Base-by-base conservation (phyloP, 1,140 invertebrate species). In the Drosophila equinoxialis region DNA sequence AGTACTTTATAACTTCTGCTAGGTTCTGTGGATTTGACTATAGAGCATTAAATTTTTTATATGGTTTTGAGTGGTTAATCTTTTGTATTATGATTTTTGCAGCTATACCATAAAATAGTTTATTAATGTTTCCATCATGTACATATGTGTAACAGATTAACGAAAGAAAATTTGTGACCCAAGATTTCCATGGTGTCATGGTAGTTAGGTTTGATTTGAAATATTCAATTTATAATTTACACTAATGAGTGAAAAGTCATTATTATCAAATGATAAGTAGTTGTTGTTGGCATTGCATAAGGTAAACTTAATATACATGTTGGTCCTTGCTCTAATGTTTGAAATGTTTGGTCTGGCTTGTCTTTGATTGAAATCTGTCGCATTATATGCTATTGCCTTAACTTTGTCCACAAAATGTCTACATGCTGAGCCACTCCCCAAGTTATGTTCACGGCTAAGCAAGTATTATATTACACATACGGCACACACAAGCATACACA, bases 361-460 rank as follows among this genome's bases (percentile, higher is more conserved):
- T 23, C 45, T 51, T 51, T 51, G 45, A 51, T 51, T 51, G 45
- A 51, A 51, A 51, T 51, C 45, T 51, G 45, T 51, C 45, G 45
- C 45, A 51, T 51, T 11, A 51, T 51, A 20, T 51, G 45, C 45
- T 51, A 51, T 51, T 51, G 45, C 45, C 45, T 5, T 51, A 51
- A 51, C 45, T 51, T 51, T 51, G 45, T 51, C 45, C 45, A 51
- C 45, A 51, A 23, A 51, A 51, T 51, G 45, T 51, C 45, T 17
- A 23, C 45, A 51, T 23, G 45, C 45, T 51, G 20, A 51, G 45
- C 45, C 45, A 51, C 45, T 23, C 45, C 45, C 17, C 45, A 10
- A 51, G 45, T 20, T 51, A 14, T 51, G 45, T 23, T n/a, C 45
- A 51, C 45, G 10, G 45, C 8, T 11, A 51, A 51, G 17, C 20